Percentiles rank a stretch among this genome's conserved stretches.
These are phyloP conservation scores for Plagodis pulveraria DNA, from an alignment of 2,888 invertebrate species.

Conservation along the genomic window DNA sequence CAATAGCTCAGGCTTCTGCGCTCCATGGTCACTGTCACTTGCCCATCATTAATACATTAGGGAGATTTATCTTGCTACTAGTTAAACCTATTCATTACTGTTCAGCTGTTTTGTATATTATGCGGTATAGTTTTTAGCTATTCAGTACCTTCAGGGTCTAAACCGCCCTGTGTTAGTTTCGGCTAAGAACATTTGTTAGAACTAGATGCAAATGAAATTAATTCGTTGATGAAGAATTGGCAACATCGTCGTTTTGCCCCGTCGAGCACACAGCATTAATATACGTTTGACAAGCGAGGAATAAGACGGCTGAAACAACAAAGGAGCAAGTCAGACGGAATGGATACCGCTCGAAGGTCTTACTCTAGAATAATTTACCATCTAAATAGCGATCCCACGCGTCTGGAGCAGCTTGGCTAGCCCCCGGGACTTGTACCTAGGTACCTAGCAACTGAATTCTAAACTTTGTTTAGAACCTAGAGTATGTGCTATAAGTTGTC, in stretches of 20 bases:
- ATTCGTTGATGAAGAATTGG: background rate
- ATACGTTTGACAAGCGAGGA: slow-evolving; percentile 38
- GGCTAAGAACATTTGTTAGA: too few relatives aligned
- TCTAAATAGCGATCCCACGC: slow-evolving; percentile 34
- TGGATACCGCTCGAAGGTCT: slow-evolving; percentile 35
- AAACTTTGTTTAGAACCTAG: too few relatives aligned
- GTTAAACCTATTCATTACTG: too few relatives aligned
- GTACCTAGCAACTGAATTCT: slow-evolving; percentile 5
- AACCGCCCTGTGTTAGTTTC: too few relatives aligned
- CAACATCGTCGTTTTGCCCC: slow-evolving; percentile 1
- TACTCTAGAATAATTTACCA: slow-evolving; percentile 41
- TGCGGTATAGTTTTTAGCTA: too few relatives aligned
- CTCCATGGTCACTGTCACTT: too few relatives aligned
- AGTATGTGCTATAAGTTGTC: too few relatives aligned
- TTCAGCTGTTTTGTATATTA: too few relatives aligned
- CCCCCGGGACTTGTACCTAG: slow-evolving; percentile 24
- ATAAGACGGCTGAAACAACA: slow-evolving; percentile 40
- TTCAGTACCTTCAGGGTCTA: too few relatives aligned
- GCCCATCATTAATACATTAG: too few relatives aligned
- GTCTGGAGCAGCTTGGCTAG: slow-evolving; percentile 26
- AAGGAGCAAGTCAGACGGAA: slow-evolving; percentile 43
- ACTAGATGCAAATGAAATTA: background rate
- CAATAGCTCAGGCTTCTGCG: too few relatives aligned
- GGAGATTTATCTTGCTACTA: too few relatives aligned
- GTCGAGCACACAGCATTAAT: slow-evolving; percentile 13